phyloP scores from a whole-genome alignment of 2,797 vertebrate genomes.

The Semotilus atromaculatus region DNA sequence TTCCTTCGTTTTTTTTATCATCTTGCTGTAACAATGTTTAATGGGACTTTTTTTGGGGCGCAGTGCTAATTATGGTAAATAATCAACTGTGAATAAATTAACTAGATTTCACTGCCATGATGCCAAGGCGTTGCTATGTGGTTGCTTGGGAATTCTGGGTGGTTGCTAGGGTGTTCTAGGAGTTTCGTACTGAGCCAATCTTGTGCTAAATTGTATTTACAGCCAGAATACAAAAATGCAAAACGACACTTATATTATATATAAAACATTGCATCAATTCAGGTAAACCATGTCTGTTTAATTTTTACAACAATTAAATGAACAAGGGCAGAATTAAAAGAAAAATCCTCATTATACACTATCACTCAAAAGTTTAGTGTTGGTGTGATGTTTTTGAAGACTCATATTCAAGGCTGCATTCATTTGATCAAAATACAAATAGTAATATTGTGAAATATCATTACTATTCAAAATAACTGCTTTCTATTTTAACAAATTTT shows the following conservation, averaged over 20 bases:
- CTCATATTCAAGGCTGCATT: background rate
- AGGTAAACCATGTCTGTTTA: background rate
- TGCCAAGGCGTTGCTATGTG: background rate
- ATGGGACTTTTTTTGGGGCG: background rate
- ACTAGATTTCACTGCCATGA: background rate
- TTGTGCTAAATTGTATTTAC: background rate
- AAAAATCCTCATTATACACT: background rate
- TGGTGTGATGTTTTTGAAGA: background rate
- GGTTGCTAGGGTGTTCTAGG: background rate
- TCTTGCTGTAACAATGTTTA: background rate
- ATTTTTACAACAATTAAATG: background rate
- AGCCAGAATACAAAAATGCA: background rate
- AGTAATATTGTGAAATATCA: too few species aligned
- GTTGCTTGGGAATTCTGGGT: background rate
- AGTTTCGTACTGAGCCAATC: background rate
- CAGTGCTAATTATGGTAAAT: conserved; percentile 3
- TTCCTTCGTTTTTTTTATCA: background rate
- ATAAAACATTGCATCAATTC: background rate
- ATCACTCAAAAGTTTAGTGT: background rate
- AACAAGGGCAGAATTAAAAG: background rate
- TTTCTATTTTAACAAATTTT: background rate
- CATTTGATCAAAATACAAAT: background rate
- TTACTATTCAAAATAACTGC: too few species aligned
- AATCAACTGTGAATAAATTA: conserved; percentile 17
- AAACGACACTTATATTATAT: background rate